A percentile compares a stretch with the other conserved stretches of the same genome.
phyloP scores from a whole-genome alignment of 2,797 vertebrate species.

The Percopsis omiscomaycus region DNA sequence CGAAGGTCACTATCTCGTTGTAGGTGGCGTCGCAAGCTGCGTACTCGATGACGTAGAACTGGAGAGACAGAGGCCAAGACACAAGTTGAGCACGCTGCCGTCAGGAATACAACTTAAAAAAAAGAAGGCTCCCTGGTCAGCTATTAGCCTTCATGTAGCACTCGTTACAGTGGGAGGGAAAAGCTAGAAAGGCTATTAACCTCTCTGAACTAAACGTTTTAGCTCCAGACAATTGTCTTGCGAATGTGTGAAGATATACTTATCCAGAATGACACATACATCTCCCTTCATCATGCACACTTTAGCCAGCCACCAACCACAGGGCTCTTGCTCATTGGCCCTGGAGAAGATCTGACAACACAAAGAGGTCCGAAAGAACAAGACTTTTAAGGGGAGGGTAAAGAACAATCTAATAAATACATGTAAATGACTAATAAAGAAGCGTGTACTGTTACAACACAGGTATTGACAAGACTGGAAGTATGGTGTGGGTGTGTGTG shows the following conservation, averaged over 20 bases:
- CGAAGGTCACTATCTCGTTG: slow-evolving; percentile 98
- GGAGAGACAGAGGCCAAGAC: slow-evolving; percentile 21
- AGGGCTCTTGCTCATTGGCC: slow-evolving; percentile 98
- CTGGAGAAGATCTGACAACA: slow-evolving; percentile 88
- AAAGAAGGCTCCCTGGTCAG: background rate
- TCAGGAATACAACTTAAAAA: background rate
- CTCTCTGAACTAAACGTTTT: too few species aligned
- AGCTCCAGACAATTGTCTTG: too few species aligned
- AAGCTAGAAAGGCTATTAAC: too few species aligned
- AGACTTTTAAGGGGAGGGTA: background rate
- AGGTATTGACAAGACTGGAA: background rate
- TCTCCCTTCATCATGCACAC: slow-evolving; percentile 99
- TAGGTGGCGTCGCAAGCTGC: slow-evolving; percentile 97
- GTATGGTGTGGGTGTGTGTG: background rate
- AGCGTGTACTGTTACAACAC: too few species aligned
- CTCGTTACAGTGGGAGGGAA: too few species aligned
- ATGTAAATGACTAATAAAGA: background rate
- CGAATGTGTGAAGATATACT: background rate
- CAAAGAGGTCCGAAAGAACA: background rate
- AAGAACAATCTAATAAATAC: slow-evolving; percentile 1
- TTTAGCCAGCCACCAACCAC: slow-evolving; percentile 98
- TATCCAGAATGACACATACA: slow-evolving; percentile 72
- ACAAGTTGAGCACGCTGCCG: background rate
- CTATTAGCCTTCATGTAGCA: too few species aligned
- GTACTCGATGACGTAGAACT: slow-evolving; percentile 99